Conservation (phyloP, 2,888 invertebrate species). For the Pediacus dermestoides region DNA sequence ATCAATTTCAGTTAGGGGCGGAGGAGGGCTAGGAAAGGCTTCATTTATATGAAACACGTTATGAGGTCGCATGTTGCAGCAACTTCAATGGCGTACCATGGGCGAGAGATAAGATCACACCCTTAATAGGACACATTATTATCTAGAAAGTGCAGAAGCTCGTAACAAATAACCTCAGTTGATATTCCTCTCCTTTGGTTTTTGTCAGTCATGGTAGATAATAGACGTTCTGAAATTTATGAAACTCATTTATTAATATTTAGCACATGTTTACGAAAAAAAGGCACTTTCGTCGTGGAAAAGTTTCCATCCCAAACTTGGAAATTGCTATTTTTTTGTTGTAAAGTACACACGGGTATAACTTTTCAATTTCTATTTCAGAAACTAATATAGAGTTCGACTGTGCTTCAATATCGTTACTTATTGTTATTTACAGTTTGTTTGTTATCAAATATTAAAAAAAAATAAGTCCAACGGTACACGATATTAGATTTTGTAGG, state of each 20-base stretch:
- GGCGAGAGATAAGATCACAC: constrained; percentile 20
- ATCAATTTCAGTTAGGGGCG: constrained; percentile 8
- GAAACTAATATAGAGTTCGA: too few species aligned
- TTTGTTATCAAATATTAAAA: too few species aligned
- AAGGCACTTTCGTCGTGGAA: too few species aligned
- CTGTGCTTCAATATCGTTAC: too few species aligned
- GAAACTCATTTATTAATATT: constrained; percentile 2
- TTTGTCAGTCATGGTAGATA: constrained; percentile 10
- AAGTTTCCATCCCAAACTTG: too few species aligned
- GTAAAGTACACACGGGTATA: too few species aligned
- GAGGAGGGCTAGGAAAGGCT: too few species aligned
- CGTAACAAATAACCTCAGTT: constrained; percentile 18
- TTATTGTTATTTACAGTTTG: too few species aligned
- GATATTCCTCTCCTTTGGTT: constrained; percentile 11
- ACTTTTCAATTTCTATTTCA: too few species aligned
- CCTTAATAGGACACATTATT: constrained; percentile 20
- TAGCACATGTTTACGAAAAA: not conserved
- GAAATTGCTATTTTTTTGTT: too few species aligned
- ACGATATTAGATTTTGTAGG: too few species aligned
- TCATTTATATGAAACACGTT: constrained; percentile 12
- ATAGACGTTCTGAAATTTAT: constrained; percentile 7
- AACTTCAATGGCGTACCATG: constrained; percentile 11
- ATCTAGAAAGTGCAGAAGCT: constrained; percentile 18
- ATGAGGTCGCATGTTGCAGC: constrained; percentile 16
- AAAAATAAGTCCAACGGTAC: too few species aligned